Base-by-base conservation (phyloP, 1,140 invertebrate genomes). In the Ips nitidus region DNA sequence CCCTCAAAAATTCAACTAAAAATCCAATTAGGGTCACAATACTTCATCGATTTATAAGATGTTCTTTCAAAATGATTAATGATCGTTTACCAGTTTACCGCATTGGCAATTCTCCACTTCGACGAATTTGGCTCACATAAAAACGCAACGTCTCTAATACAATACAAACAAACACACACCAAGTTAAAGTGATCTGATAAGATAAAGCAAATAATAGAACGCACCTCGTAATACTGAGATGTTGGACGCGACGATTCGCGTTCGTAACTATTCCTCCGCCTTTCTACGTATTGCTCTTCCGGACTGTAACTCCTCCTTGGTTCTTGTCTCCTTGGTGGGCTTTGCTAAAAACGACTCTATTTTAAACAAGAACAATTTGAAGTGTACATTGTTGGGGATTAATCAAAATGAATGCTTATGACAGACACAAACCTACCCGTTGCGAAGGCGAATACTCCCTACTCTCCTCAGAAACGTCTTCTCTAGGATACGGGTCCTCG, bases 221-320 rank as follows among this genome's bases (percentile, higher is more conserved):
- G 74, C 75, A 79, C 79, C 41, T 79, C 76, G 66, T 78, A 79
- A 73, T 77, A 77, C 55, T 78, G 77, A 1, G 52, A 50, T 53
- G 62, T 41, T 64, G 76, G 78, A 67, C 74, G 77, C 1, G 77
- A 72, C 7, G 76, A 75, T 72, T 77, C 74, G 50, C 74, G 69
- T 57, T 79, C 76, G 61, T 77, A 78, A 69, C 74, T 77, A 52
- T 73, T 76, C 62, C 74, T 70, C 69, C 78, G 71, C 43, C 75
- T 55, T 37, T 77, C 76, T n/a, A 66, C 60, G 62, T 77, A 76
- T 41, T 70, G 74, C 62, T 78, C 76, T 65, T 78, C 76, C 4
- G 78, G 78, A 37, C 77, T 76, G 66, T 78, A 79, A 57, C 57
- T 76, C 55, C 74, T 63, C 58, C 75, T 73, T 53, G 65, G 68